These are phyloP conservation scores for Uloborus diversus DNA, from an alignment of 1,140 invertebrate genomes.

Conservation along the genomic window DNA sequence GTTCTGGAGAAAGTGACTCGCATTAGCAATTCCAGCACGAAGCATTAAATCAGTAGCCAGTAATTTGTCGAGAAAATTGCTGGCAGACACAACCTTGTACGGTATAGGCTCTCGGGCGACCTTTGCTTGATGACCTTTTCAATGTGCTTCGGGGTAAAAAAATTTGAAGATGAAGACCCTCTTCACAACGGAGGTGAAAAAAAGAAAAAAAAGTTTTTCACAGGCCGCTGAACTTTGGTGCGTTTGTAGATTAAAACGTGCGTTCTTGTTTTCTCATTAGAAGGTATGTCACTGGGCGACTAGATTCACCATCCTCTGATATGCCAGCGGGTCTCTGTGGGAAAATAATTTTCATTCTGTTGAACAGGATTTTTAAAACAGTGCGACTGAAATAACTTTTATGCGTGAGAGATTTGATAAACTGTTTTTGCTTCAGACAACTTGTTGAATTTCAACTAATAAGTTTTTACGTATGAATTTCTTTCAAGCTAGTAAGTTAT, in stretches of 20 bases:
- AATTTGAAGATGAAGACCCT: neutral
- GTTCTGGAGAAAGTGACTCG: conserved; percentile 13
- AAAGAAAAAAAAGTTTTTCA: neutral
- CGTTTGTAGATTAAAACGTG: neutral
- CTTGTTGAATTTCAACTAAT: too few species aligned
- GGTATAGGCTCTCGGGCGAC: conserved; percentile 15
- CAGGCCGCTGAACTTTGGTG: conserved; percentile 29
- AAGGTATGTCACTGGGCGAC: conserved; percentile 40
- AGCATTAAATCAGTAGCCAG: conserved; percentile 49
- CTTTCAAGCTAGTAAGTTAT: too few species aligned
- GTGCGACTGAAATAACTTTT: too few species aligned
- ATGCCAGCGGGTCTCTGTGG: too few species aligned
- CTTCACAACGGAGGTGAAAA: neutral
- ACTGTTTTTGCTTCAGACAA: too few species aligned
- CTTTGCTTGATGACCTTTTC: conserved; percentile 20
- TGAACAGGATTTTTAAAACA: too few species aligned
- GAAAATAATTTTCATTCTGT: too few species aligned
- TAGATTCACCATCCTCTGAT: too few species aligned
- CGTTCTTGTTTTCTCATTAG: neutral
- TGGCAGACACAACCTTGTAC: conserved; percentile 48
- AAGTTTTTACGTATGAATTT: too few species aligned
- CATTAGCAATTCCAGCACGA: conserved; percentile 49
- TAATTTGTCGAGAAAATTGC: conserved; percentile 48
- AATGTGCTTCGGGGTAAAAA: neutral
- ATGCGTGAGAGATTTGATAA: too few species aligned